phyloP scores from a whole-genome alignment of 2,797 vertebrate species.

The Cynopterus sphinx region DNA sequence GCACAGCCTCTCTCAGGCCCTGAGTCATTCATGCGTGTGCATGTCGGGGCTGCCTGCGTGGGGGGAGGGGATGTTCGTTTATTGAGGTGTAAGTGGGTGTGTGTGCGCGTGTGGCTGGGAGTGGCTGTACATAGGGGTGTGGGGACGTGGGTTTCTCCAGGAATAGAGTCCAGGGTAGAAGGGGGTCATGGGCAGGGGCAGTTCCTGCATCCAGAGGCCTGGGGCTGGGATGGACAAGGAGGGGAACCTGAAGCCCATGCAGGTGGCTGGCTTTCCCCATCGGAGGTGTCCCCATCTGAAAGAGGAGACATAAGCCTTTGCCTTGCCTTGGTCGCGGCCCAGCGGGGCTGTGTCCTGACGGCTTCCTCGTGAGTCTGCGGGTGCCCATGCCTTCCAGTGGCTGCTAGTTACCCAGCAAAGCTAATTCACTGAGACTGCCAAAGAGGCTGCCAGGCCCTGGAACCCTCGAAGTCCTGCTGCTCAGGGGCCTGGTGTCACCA shows the following conservation, averaged over 20 bases:
- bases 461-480: not conserved
- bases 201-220: not conserved
- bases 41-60: not conserved
- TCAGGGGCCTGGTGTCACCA: not conserved
- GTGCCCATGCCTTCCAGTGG: not conserved
- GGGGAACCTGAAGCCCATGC: not conserved
- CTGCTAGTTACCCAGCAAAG: not conserved
- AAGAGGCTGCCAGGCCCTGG: not conserved
- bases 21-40: not conserved
- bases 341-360: not conserved
- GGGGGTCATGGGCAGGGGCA: not conserved
- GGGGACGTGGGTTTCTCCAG: not conserved
- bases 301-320: not conserved
- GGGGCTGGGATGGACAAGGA: not conserved
- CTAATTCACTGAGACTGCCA: not conserved
- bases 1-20: not conserved
- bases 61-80: not conserved
- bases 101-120: not conserved
- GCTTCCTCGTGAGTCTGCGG: not conserved
- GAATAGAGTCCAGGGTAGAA: not conserved
- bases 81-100: not conserved
- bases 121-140: not conserved
- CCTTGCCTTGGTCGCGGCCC: not conserved
- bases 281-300: not conserved
- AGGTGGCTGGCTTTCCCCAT: not conserved